Evolutionary conservation across 1,140 invertebrate genomes (phyloP).

Genomic region (Bradynema listronoti): DNA sequence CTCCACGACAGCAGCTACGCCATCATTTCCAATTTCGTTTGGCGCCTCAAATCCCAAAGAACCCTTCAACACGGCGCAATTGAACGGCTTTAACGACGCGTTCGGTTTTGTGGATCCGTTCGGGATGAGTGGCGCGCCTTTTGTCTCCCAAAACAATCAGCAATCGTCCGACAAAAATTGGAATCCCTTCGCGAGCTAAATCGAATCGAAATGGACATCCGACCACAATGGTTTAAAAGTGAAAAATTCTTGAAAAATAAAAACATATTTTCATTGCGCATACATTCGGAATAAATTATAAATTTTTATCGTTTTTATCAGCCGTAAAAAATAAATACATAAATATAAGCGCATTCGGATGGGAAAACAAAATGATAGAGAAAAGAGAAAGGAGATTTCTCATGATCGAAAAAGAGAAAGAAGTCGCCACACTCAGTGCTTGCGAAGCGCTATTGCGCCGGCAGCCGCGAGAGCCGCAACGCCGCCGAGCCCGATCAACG

Average conservation of each 20-base stretch:
- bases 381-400: too few species aligned
- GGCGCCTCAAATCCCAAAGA: neutral
- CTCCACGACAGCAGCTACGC: neutral
- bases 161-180: neutral
- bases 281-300: neutral
- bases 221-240: neutral
- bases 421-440: neutral
- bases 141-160: neutral
- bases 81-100: neutral
- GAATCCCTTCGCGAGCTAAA: neutral
- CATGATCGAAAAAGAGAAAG: too few species aligned
- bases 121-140: neutral
- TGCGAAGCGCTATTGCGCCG: neutral
- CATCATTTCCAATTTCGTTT: neutral
- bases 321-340: neutral
- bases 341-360: neutral
- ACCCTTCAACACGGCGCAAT: too few species aligned
- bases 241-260: neutral
- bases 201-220: neutral
- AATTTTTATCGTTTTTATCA: neutral
- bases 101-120: neutral
- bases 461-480: conserved; percentile 11
- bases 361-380: too few species aligned
- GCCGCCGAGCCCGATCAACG: conserved; percentile 36
- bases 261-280: neutral